phyloP scores from a whole-genome alignment of 2,797 vertebrate genomes.

The Lateolabrax maculatus region DNA sequence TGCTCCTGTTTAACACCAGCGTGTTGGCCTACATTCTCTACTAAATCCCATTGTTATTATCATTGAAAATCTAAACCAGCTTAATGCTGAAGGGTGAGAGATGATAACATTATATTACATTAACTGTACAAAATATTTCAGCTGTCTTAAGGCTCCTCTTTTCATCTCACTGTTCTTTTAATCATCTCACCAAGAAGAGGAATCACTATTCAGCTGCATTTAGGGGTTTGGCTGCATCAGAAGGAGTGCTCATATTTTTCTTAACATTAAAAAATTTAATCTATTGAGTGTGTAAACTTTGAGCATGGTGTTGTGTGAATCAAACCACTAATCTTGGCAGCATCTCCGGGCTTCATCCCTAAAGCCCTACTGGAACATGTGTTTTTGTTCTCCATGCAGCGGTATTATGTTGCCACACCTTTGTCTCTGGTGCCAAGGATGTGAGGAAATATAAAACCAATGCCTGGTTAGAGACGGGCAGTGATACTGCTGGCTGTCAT shows the following conservation, averaged over 20 bases:
- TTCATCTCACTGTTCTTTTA: neutral
- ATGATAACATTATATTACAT: constrained; percentile 27
- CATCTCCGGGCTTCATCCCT: constrained; percentile 27
- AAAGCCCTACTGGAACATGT: constrained; percentile 45
- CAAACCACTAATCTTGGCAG: constrained; percentile 48
- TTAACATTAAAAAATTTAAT: neutral
- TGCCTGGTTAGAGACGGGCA: constrained; percentile 32
- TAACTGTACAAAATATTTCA: neutral
- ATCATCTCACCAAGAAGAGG: neutral
- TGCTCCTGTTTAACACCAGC: constrained; percentile 78
- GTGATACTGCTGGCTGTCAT: constrained; percentile 29
- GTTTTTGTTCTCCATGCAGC: constrained; percentile 43
- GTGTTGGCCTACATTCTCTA: constrained; percentile 77
- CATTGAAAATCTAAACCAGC: constrained; percentile 47
- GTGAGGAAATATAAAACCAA: constrained; percentile 51
- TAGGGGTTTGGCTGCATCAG: neutral
- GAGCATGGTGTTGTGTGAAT: constrained; percentile 5
- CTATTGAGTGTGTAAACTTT: neutral
- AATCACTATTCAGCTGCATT: neutral
- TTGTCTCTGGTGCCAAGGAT: constrained; percentile 40
- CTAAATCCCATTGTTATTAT: constrained; percentile 71
- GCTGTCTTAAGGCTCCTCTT: neutral
- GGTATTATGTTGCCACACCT: constrained; percentile 60
- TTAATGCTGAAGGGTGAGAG: constrained; percentile 40
- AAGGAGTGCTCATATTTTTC: neutral